Percentiles rank a stretch among this genome's conserved stretches.
These are phyloP conservation scores for Therioaphis trifolii DNA, from an alignment of 2,888 invertebrate genomes.

Conservation along the genomic window DNA sequence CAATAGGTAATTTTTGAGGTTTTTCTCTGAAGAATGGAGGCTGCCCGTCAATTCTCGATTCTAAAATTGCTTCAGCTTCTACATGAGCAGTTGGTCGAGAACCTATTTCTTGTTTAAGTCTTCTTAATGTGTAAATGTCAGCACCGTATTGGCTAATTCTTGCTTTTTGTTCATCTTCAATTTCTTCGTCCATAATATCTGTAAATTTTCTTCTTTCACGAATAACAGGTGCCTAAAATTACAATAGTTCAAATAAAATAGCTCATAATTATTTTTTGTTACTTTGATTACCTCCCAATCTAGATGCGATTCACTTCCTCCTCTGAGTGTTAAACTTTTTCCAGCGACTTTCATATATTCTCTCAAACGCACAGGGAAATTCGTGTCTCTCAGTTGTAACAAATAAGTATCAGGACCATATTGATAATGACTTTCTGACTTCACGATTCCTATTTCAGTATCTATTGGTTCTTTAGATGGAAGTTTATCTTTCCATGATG, in stretches of 20 bases:
- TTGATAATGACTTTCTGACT: slow-evolving; percentile 75
- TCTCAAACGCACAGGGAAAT: slow-evolving; percentile 92
- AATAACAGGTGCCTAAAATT: slow-evolving; percentile 80
- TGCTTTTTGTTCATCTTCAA: slow-evolving; percentile 87
- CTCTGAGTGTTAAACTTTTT: slow-evolving; percentile 78
- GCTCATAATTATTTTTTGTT: too few species aligned
- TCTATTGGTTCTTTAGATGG: slow-evolving; percentile 75
- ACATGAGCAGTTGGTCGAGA: slow-evolving; percentile 85
- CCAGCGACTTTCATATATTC: slow-evolving; percentile 95
- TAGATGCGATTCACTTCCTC: slow-evolving; percentile 65
- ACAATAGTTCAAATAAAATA: neutral
- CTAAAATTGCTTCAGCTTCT: slow-evolving; percentile 88
- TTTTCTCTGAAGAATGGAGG: slow-evolving; percentile 94
- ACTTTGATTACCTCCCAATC: slow-evolving; percentile 79
- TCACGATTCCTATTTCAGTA: slow-evolving; percentile 63
- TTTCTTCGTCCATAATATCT: slow-evolving; percentile 95
- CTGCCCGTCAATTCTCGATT: slow-evolving; percentile 74
- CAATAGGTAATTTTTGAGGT: slow-evolving; percentile 84
- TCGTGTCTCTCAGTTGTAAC: slow-evolving; percentile 90
- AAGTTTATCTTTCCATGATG: slow-evolving; percentile 78
- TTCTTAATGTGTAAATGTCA: slow-evolving; percentile 78
- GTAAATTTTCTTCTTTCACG: slow-evolving; percentile 91
- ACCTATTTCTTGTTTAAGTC: slow-evolving; percentile 87
- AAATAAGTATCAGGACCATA: slow-evolving; percentile 97
- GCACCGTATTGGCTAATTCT: slow-evolving; percentile 81